phyloP scores from a whole-genome alignment of 2,113 vertebrate genomes.

The Cephalopterus ornatus region DNA sequence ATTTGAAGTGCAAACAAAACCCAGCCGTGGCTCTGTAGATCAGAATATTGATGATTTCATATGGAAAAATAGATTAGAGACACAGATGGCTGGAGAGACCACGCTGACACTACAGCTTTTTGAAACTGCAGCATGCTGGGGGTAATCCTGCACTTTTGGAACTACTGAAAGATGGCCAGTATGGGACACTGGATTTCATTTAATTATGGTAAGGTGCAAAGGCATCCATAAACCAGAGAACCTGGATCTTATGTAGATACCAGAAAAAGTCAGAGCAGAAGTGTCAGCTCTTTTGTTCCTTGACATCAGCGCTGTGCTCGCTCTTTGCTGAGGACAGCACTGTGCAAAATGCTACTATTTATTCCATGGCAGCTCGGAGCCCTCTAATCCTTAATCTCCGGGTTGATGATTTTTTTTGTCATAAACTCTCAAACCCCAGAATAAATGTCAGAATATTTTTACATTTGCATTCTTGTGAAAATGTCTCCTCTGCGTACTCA shows the following conservation, averaged over 20 bases:
- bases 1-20: background rate
- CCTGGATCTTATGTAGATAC: background rate
- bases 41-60: conserved; percentile 7
- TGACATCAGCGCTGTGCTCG: background rate
- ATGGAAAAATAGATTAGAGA: background rate
- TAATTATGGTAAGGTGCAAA: background rate
- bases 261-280: background rate
- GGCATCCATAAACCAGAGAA: background rate
- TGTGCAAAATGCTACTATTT: conserved; percentile 8
- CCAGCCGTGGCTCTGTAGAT: background rate
- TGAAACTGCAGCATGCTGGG: background rate
- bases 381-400: conserved; percentile 57
- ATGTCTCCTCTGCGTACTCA: background rate
- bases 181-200: background rate
- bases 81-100: background rate
- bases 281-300: background rate
- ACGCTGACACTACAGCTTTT: background rate
- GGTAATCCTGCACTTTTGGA: background rate
- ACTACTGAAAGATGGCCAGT: background rate
- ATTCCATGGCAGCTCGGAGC: conserved; percentile 11
- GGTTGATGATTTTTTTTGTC: conserved; percentile 56
- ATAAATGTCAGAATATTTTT: conserved; percentile 63
- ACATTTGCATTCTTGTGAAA: conserved; percentile 46
- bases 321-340: conserved; percentile 1
- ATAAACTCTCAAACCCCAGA: conserved; percentile 40